Base-by-base conservation (phyloP, 2,113 vertebrate genomes). In the Fukomys damarensis region DNA sequence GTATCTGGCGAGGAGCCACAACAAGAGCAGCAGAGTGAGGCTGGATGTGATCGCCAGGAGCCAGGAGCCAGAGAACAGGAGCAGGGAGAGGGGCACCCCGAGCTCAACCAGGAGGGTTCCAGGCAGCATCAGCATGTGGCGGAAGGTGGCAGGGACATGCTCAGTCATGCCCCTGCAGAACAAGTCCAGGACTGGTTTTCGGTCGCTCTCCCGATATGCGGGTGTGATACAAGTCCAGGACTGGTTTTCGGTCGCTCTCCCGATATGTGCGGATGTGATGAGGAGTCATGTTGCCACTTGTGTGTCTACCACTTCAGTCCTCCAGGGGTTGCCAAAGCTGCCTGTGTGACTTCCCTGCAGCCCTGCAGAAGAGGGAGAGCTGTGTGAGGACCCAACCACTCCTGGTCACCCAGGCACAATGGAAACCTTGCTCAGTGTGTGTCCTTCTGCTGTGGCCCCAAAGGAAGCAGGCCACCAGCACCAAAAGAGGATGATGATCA, bases 211-310 rank as follows among this genome's bases (percentile, higher is more conserved):
- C 92, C 58, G 90, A 70, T 97, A 98, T 92, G 86, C 92, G 88
- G 76, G 97, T 98, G 30, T 63, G 68, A 46, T 82, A n/a, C n/a
- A n/a, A n/a, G n/a, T n/a, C n/a, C n/a, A n/a, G n/a, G n/a, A n/a
- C n/a, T n/a, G n/a, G n/a, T n/a, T n/a, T 46, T 35, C 4, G 32
- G 58, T 97, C 96, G 0, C 54, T 68, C 46, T 96, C 94, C 93
- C 58, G 91, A 70, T 97, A 98, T 19, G 61, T 92, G 84, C 92
- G 90, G 77, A 98, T 98, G 35, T 59, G 63, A 46, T 83, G 83
- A 87, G 93, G 72, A 63, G 96, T 94, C 97, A 98, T 96, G 66
- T 80, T 3, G 9, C 26, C 26, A 4, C n/a, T 28, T 46, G 32
- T 24, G 54, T 7, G 32, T 43, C 87, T 80, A 86, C 32, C 30